Evolutionary conservation across 1,140 invertebrate genomes (phyloP).

Genomic region (Solenopsis fugax): DNA sequence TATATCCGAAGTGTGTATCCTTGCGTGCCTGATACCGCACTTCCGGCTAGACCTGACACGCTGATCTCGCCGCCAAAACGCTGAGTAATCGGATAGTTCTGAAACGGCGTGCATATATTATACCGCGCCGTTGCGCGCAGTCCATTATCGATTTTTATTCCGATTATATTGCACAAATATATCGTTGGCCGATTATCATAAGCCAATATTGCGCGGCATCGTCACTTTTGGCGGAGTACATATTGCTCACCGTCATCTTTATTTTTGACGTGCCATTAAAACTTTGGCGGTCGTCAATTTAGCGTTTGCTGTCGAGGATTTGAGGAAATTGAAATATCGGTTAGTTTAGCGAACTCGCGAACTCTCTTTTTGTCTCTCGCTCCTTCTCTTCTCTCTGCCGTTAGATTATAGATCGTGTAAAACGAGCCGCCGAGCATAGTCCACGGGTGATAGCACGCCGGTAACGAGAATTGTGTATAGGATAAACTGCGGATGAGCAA

Average conservation of each 20-base stretch:
- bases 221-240: neutral
- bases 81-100: constrained; percentile 4
- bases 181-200: constrained; percentile 3
- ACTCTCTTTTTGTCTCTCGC: neutral
- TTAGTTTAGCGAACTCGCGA: neutral
- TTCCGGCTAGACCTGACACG: constrained; percentile 7
- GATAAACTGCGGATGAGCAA: constrained; percentile 65
- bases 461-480: constrained; percentile 57
- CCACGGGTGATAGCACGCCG: constrained; percentile 62
- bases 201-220: neutral
- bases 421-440: constrained; percentile 62
- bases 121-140: neutral
- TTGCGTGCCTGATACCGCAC: constrained; percentile 15
- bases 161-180: neutral
- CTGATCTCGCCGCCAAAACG: constrained; percentile 8
- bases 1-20: neutral
- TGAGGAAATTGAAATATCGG: constrained; percentile 14
- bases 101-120: neutral
- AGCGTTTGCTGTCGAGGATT: neutral
- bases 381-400: neutral
- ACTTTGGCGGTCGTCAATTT: neutral
- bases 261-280: constrained; percentile 10
- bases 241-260: neutral
- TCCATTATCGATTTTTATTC: constrained; percentile 1
- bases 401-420: constrained; percentile 29